These are phyloP conservation scores for Microtus oregoni DNA, from an alignment of 2,113 vertebrate species.

Conservation along the genomic window DNA sequence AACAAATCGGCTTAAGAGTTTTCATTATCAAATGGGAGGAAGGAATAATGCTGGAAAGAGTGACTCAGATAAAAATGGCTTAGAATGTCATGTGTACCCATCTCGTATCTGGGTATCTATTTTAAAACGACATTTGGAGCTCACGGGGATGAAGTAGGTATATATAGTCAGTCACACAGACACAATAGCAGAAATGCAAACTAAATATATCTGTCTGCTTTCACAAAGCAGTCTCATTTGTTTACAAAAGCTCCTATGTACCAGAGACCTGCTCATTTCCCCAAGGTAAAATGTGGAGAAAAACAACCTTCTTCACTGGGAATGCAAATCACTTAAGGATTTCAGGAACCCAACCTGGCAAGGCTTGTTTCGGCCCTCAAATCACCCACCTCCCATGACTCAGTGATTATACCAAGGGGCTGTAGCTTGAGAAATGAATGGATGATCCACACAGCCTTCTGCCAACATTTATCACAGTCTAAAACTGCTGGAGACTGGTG, in stretches of 20 bases:
- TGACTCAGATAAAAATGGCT: not conserved
- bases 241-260: not conserved
- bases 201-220: not conserved
- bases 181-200: slow-evolving; percentile 27
- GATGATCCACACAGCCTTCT: not conserved
- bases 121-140: not conserved
- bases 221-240: not conserved
- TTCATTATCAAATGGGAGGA: not conserved
- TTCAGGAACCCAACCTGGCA: not conserved
- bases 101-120: not conserved
- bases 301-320: not conserved
- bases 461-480: not conserved
- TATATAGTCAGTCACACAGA: not conserved
- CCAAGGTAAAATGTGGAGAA: slow-evolving; percentile 5
- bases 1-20: not conserved
- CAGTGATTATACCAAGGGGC: not conserved
- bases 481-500: not conserved
- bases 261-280: not conserved
- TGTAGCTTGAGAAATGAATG: not conserved
- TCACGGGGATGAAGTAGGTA: not conserved
- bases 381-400: not conserved
- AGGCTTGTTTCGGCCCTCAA: not conserved
- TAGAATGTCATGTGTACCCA: not conserved
- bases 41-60: not conserved
- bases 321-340: not conserved